Base-by-base conservation (phyloP, 2,797 vertebrate genomes). In the Acanthopagrus latus region DNA sequence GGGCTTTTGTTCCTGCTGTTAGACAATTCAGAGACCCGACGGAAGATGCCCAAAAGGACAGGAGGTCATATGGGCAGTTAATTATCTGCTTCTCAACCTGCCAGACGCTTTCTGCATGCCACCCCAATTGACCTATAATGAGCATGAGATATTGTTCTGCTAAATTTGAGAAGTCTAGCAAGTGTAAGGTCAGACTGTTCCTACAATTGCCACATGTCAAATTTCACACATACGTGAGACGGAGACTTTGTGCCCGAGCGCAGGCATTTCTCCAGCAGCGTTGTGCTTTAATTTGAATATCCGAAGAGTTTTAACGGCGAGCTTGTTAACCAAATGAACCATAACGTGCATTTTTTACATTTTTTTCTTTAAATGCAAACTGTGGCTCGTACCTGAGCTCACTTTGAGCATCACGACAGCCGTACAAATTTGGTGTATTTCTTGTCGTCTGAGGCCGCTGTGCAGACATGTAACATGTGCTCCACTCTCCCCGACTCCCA, bases 1-100 rank as follows among this genome's bases (percentile, higher is more conserved):
- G 83, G 83, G 80, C 79, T 89, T 88, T 91, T 84, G 77, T 88
- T 90, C 91, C 87, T 80, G 85, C 86, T 91, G 90, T 80, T 84
- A 87, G 86, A 91, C 89, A 87, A 88, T 84, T 85, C 65, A 88
- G 75, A 84, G 85, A 88, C 76, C 80, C 48, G 69, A 85, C 55
- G 65, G 80, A 91, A 91, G 91, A 93, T 85, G 83, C 87, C 62
- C 76, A 81, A 84, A 76, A 85, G 86, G 86, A 88, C 87, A 80
- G 71, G 70, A 85, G 89, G 90, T 92, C 82, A 89, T 79, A 78
- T 82, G 81, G 86, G 86, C 60, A 83, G 86, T 92, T 92, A 89
- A 91, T 93, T 87, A 89, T 89, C 79, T 86, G 78, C 79, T 64
- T 81, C 87, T 87, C 76, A 79, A 86, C 78, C 82, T 71, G 80